Evolutionary conservation across 2,888 invertebrate species (phyloP).

Genomic region (Dugesia japonica): DNA sequence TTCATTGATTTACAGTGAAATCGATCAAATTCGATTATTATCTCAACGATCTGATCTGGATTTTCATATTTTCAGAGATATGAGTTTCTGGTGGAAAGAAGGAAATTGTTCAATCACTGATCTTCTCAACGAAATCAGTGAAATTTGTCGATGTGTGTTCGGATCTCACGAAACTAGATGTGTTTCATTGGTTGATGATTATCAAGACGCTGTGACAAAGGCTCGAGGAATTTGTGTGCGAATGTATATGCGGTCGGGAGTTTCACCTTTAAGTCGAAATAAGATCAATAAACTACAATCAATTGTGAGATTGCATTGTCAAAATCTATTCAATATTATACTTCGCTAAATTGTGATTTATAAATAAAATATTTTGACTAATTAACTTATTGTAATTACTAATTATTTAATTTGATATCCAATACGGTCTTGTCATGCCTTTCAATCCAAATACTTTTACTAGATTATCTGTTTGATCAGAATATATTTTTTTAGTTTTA

Average conservation of each 20-base stretch:
- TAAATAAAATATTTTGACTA: too few species aligned
- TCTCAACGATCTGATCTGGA: not conserved
- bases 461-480: too few species aligned
- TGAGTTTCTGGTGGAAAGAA: not conserved
- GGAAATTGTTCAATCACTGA: not conserved
- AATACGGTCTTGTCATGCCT: too few species aligned
- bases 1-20: not conserved
- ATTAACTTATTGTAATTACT: too few species aligned
- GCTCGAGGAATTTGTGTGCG: not conserved
- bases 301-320: not conserved
- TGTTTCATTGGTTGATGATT: not conserved
- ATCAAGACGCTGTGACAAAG: not conserved
- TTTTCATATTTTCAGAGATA: not conserved
- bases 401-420: too few species aligned
- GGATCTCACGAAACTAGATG: not conserved
- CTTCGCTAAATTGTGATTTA: not conserved
- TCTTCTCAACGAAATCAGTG: not conserved
- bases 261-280: not conserved
- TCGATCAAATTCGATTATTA: not conserved
- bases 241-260: not conserved
- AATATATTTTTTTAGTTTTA: too few species aligned
- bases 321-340: not conserved
- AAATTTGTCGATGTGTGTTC: not conserved
- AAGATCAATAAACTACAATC: not conserved
- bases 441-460: too few species aligned